A percentile compares a stretch with the other conserved stretches of the same genome.
These are phyloP conservation scores for Morpho helenor DNA, from an alignment of 2,888 invertebrate species.

Conservation along the genomic window DNA sequence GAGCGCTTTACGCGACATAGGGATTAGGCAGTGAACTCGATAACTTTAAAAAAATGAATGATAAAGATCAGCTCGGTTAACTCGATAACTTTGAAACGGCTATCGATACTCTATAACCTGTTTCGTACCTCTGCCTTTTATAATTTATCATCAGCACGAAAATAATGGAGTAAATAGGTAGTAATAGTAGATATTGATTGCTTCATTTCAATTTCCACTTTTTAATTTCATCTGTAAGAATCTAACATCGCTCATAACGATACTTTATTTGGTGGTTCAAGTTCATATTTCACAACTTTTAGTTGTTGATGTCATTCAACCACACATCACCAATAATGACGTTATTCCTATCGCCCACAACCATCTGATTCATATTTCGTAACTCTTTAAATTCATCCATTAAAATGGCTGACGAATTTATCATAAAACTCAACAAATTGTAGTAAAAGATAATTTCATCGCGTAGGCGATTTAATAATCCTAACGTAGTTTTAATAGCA, in stretches of 20 bases:
- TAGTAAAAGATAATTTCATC: slow-evolving; percentile 5
- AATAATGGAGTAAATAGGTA: too few relatives aligned
- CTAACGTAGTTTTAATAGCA: slow-evolving; percentile 22
- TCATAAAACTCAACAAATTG: slow-evolving; percentile 9
- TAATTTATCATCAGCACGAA: too few relatives aligned
- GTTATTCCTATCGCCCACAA: slow-evolving; percentile 26
- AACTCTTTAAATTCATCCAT: slow-evolving; percentile 24
- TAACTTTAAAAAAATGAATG: too few relatives aligned
- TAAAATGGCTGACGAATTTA: slow-evolving; percentile 11
- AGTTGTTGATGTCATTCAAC: slow-evolving; percentile 21
- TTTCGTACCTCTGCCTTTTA: too few relatives aligned
- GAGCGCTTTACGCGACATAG: too few relatives aligned
- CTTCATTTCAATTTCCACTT: too few relatives aligned
- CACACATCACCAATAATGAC: slow-evolving; percentile 23
- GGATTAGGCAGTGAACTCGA: too few relatives aligned
- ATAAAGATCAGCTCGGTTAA: too few relatives aligned
- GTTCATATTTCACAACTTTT: slow-evolving; percentile 12
- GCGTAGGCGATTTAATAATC: slow-evolving; percentile 10
- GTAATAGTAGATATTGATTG: too few relatives aligned
- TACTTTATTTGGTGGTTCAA: slow-evolving; percentile 21
- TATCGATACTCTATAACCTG: too few relatives aligned
- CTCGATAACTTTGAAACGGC: too few relatives aligned
- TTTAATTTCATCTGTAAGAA: background rate
- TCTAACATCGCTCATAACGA: slow-evolving; percentile 3
- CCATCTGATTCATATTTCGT: slow-evolving; percentile 27